Base-by-base conservation (phyloP, 2,888 invertebrate genomes). In the Bruchidius siliquastri region DNA sequence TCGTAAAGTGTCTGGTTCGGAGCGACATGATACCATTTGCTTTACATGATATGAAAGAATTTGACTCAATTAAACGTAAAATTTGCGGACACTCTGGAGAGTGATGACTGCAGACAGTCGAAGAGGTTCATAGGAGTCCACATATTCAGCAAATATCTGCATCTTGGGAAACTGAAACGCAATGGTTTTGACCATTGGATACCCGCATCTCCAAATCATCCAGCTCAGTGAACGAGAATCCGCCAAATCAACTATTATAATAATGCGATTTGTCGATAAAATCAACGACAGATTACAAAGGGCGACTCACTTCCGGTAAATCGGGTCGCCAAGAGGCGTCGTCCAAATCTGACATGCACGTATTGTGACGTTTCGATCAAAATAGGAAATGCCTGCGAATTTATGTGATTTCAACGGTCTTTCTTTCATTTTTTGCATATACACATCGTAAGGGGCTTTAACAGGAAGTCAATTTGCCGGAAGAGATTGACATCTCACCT, bases 401-500 rank as follows among this genome's bases (percentile, higher is more conserved):
- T 75, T 77, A 78, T 77, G 76, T 73, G 71, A 72, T 78, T 78
- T 77, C 77, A 74, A 72, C 73, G 74, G 74, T 75, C 76, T 75
- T 78, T 76, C 72, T 75, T 72, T 73, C 71, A 74, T 78, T 74
- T 73, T 72, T 71, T 77, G 77, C 75, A 77, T 78, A 78, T 77
- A 76, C 74, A 74, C 21, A 71, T 74, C 76, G 73, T 74, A 80
- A 77, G 67, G 74, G 77, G 73, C 74, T 73, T 74, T 77, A 77
- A 78, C 76, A 77, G 81, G 83, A 82, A 83, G 82, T 83, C 82
- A 82, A 83, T 82, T 79, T 71, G 79, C 80, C 82, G 83, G 81
- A 82, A 82, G 82, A 80, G 83, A 83, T 83, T 83, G 83, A 83
- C 83, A 82, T 78, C 76, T 81, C 78, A 78, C 78, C 78, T 80